These are phyloP conservation scores for Drosophila suzukii DNA, from an alignment of 1,140 invertebrate genomes.

Conservation along the genomic window DNA sequence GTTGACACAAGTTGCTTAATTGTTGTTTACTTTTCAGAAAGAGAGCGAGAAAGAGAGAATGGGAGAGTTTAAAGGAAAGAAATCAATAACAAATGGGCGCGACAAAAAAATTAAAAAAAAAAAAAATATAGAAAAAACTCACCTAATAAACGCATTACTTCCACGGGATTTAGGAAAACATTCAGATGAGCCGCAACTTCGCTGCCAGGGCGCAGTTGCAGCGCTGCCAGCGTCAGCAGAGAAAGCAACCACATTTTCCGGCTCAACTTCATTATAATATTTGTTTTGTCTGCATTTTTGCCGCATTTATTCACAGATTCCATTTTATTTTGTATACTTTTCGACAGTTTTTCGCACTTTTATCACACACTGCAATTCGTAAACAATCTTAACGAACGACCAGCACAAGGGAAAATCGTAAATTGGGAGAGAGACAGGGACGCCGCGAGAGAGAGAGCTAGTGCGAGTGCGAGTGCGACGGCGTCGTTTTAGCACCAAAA, in stretches of 20 bases:
- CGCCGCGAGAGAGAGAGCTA: constrained; percentile 41
- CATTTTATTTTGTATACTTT: constrained; percentile 40
- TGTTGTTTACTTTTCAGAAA: constrained; percentile 35
- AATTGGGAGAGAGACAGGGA: constrained; percentile 20
- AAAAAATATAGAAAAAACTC: constrained; percentile 46
- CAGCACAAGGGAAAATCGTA: constrained; percentile 47
- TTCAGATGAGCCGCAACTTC: constrained; percentile 79
- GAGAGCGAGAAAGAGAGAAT: neutral
- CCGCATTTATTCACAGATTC: constrained; percentile 34
- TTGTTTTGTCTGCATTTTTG: constrained; percentile 20
- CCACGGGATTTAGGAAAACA: constrained; percentile 84
- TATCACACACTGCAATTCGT: constrained; percentile 72
- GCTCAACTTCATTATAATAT: constrained; percentile 21
- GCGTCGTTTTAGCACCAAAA: constrained; percentile 39
- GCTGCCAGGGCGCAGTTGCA: constrained; percentile 50
- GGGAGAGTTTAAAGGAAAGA: constrained; percentile 19
- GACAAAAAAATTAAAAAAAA: neutral
- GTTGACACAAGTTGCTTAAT: constrained; percentile 49
- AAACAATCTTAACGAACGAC: constrained; percentile 58
- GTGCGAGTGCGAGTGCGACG: constrained; percentile 35
- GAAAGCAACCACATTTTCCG: constrained; percentile 42
- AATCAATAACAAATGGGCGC: constrained; percentile 67
- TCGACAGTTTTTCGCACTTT: constrained; percentile 53
- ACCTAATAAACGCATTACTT: constrained; percentile 85
- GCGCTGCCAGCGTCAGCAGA: constrained; percentile 49